Percentiles rank a stretch among this genome's conserved stretches.
Conservation (phyloP, 1,140 invertebrate species). For the Cyclargus thomasi region DNA sequence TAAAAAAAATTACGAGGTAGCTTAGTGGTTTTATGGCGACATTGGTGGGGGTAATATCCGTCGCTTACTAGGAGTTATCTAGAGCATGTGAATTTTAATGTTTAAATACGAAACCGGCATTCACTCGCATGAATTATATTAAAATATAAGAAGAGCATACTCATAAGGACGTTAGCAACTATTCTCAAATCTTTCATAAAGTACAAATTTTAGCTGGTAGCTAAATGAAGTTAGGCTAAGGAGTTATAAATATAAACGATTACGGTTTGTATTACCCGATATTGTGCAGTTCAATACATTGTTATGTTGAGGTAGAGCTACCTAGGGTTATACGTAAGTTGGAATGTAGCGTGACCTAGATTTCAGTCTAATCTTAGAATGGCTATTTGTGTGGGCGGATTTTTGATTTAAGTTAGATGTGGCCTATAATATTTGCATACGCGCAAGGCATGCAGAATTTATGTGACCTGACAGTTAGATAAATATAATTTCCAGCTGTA, state of each 20-base stretch:
- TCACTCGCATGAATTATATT: no score
- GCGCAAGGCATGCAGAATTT: not conserved
- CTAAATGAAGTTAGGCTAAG: not conserved
- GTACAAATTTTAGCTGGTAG: no score
- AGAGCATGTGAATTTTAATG: not conserved
- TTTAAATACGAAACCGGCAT: not conserved
- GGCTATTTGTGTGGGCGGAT: not conserved
- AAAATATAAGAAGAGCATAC: no score
- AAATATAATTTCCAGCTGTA: not conserved
- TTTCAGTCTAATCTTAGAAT: not conserved
- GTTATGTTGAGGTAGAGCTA: not conserved
- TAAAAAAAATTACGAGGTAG: constrained; percentile 13
- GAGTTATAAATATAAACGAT: not conserved
- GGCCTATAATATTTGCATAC: not conserved
- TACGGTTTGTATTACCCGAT: not conserved
- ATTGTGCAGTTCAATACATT: not conserved
- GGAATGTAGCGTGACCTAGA: not conserved
- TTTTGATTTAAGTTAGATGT: not conserved
- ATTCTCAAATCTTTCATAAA: no score
- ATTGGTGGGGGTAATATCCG: not conserved
- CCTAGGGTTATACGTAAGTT: not conserved
- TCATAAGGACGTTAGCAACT: no score
- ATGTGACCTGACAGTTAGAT: not conserved
- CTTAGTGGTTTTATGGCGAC: constrained; percentile 7
- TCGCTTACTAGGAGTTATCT: not conserved